Conservation (phyloP, 2,888 invertebrate species). For the Heliothis peltigera region DNA sequence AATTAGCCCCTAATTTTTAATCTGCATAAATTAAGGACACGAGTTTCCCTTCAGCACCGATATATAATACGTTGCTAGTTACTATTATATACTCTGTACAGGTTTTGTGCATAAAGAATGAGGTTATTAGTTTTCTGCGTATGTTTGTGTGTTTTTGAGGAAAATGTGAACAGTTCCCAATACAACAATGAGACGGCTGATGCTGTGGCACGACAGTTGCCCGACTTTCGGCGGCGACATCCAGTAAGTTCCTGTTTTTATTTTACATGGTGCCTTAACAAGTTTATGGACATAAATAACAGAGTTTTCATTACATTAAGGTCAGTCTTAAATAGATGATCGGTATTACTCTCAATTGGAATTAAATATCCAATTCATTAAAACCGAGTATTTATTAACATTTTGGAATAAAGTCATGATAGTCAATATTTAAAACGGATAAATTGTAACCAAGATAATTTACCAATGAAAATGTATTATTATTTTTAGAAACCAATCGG, state of each 20-base stretch:
- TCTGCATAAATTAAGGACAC: constrained; percentile 2
- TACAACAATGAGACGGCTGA: constrained; percentile 25
- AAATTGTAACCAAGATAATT: too few species aligned
- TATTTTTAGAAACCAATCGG: constrained; percentile 36
- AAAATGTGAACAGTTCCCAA: constrained; percentile 16
- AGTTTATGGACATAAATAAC: too few species aligned
- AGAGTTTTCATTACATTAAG: too few species aligned
- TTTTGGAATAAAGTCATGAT: too few species aligned
- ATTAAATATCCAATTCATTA: too few species aligned
- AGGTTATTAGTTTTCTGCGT: constrained; percentile 7
- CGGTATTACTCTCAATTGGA: too few species aligned
- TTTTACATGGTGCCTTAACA: too few species aligned
- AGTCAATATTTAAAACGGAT: too few species aligned
- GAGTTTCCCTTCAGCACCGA: constrained; percentile 4
- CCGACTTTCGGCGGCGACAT: constrained; percentile 26
- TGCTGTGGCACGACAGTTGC: constrained; percentile 27
- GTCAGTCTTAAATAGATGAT: too few species aligned
- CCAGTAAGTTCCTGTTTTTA: constrained; percentile 19
- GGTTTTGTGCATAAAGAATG: constrained; percentile 8
- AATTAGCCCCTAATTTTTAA: constrained; percentile 7
- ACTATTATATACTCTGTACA: constrained; percentile 7
- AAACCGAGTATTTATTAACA: too few species aligned
- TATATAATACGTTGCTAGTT: constrained; percentile 18
- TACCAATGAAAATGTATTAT: too few species aligned
- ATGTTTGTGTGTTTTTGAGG: constrained; percentile 17